A percentile compares a stretch with the other conserved stretches of the same genome.
phyloP scores from a whole-genome alignment of 2,113 vertebrate species.

The Xenopus laevis region DNA sequence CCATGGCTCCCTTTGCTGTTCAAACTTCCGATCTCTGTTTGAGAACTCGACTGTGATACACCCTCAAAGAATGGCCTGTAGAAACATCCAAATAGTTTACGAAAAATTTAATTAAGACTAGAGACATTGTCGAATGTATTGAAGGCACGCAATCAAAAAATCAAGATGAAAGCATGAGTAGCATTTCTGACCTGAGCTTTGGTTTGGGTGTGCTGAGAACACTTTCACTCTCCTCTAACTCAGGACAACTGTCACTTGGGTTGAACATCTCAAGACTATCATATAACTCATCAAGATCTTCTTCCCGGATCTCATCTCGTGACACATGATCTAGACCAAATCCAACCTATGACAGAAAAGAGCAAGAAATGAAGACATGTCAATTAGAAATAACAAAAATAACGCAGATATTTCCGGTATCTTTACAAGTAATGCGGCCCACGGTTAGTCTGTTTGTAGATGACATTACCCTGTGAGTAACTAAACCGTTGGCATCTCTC shows the following conservation, averaged over 20 bases:
- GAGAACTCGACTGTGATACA: constrained; percentile 91
- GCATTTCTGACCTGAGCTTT: constrained; percentile 71
- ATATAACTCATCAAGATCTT: constrained; percentile 87
- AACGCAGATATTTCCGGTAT: no score
- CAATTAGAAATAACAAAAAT: no score
- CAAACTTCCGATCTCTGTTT: constrained; percentile 89
- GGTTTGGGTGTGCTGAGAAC: constrained; percentile 91
- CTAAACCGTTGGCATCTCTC: no score
- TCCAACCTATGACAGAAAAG: constrained; percentile 66
- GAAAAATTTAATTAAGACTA: no score
- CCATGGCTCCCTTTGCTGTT: constrained; percentile 86
- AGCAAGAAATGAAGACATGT: no score
- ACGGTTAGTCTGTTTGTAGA: no score
- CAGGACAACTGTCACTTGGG: constrained; percentile 89
- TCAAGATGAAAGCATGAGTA: neutral
- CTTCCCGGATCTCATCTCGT: constrained; percentile 86
- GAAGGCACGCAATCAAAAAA: neutral
- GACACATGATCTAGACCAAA: constrained; percentile 88
- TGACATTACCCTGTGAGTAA: no score
- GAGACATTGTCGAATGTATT: neutral
- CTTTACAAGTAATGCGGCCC: no score
- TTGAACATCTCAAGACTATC: constrained; percentile 94
- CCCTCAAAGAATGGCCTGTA: constrained; percentile 88
- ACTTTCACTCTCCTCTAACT: constrained; percentile 90
- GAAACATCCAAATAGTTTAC: neutral